Conservation (phyloP, 2,888 invertebrate species). For the Thera obeliscata region DNA sequence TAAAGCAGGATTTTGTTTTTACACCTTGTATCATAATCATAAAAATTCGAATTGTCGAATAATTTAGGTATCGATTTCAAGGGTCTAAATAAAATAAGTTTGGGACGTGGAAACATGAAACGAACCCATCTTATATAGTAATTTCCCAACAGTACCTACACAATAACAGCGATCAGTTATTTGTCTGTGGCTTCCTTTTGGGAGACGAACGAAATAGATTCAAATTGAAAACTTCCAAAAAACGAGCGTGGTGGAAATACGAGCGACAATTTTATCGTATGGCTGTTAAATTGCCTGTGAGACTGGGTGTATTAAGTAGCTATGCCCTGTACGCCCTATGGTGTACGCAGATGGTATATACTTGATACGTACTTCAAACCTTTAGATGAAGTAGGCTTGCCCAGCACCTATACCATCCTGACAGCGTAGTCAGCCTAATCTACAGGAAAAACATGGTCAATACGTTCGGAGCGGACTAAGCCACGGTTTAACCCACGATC, state of each 20-base stretch:
- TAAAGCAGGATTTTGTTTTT: too few species aligned
- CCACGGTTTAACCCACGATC: too few species aligned
- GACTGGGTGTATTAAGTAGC: neutral
- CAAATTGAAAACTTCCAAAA: conserved; percentile 1
- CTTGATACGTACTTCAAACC: too few species aligned
- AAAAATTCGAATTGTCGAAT: neutral
- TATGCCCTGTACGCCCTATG: too few species aligned
- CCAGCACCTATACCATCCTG: too few species aligned
- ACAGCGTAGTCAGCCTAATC: too few species aligned
- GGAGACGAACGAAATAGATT: neutral
- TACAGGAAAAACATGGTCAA: too few species aligned
- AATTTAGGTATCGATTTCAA: neutral
- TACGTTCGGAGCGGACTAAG: too few species aligned
- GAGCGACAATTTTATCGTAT: neutral
- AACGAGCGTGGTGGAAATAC: neutral
- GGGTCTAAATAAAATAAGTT: neutral
- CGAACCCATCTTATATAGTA: neutral
- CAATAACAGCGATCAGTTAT: conserved; percentile 1
- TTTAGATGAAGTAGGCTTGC: too few species aligned
- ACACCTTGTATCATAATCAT: neutral
- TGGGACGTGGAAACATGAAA: neutral
- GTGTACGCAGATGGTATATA: too few species aligned
- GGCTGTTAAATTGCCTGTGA: neutral
- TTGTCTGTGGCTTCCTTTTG: neutral
- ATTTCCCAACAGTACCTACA: neutral